A percentile compares a stretch with the other conserved stretches of the same genome.
Evolutionary conservation across 2,797 vertebrate species (phyloP).

Genomic region (Ciconia nigra): DNA sequence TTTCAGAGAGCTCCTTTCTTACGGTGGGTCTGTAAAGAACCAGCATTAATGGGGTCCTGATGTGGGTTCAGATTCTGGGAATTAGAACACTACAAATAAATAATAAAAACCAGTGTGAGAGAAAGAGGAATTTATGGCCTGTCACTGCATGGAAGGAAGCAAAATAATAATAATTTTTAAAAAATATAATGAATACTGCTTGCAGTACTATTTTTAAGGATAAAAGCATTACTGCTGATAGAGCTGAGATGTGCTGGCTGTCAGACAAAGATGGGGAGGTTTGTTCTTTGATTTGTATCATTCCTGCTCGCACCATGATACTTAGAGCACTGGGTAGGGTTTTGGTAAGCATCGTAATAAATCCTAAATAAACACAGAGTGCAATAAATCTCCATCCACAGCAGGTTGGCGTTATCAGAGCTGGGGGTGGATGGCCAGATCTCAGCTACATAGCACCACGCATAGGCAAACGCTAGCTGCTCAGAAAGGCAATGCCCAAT

Average conservation of each 20-base stretch:
- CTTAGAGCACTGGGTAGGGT: background rate
- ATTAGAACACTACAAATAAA: background rate
- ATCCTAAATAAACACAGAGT: background rate
- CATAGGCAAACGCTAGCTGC: background rate
- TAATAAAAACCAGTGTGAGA: background rate
- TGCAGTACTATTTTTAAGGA: background rate
- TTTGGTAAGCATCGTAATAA: background rate
- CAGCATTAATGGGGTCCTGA: background rate
- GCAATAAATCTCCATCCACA: background rate
- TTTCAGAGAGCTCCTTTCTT: background rate
- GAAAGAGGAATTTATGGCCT: background rate
- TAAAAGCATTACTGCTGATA: background rate
- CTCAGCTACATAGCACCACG: background rate
- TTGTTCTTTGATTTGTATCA: background rate
- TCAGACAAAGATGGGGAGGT: background rate
- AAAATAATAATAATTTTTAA: background rate
- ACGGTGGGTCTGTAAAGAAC: background rate
- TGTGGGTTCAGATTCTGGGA: background rate
- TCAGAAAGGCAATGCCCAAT: background rate
- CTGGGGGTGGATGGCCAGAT: background rate
- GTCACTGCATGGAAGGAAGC: background rate
- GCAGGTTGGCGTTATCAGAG: background rate
- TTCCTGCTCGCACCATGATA: background rate
- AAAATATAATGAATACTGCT: background rate
- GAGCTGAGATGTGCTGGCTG: background rate